Evolutionary conservation across 2,797 vertebrate species (phyloP).

Genomic region (Meda fulgida): DNA sequence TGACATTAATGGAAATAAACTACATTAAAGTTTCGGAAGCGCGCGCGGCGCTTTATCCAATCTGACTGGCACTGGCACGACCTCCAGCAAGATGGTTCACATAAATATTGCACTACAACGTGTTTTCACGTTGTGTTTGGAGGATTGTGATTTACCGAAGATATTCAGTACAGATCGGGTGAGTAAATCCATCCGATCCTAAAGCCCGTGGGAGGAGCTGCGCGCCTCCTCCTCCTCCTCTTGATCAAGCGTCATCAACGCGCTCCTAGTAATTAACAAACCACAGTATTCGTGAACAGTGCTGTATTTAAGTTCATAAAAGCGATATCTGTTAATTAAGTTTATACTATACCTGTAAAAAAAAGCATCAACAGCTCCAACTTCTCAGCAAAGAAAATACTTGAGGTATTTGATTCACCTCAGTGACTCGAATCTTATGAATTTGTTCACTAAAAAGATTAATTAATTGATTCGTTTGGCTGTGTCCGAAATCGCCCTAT

Average conservation of each 20-base stretch:
- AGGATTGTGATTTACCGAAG: constrained; percentile 17
- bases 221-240: constrained; percentile 10
- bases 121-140: background rate
- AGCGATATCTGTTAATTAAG: background rate
- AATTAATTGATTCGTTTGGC: background rate
- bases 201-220: constrained; percentile 49
- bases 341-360: background rate
- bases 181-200: constrained; percentile 46
- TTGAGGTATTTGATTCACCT: background rate
- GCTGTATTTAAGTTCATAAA: background rate
- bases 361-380: background rate
- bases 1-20: background rate
- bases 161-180: constrained; percentile 9
- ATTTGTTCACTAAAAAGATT: background rate
- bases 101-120: background rate
- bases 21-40: background rate
- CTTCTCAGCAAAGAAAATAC: background rate
- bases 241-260: constrained; percentile 26
- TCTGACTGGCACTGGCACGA: background rate
- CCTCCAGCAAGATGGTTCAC: background rate
- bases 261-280: background rate
- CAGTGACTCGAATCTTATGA: background rate
- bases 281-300: background rate
- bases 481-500: background rate
- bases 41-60: background rate